Conservation (phyloP, 2,888 invertebrate species). For the Caenorhabditis uteleia region DNA sequence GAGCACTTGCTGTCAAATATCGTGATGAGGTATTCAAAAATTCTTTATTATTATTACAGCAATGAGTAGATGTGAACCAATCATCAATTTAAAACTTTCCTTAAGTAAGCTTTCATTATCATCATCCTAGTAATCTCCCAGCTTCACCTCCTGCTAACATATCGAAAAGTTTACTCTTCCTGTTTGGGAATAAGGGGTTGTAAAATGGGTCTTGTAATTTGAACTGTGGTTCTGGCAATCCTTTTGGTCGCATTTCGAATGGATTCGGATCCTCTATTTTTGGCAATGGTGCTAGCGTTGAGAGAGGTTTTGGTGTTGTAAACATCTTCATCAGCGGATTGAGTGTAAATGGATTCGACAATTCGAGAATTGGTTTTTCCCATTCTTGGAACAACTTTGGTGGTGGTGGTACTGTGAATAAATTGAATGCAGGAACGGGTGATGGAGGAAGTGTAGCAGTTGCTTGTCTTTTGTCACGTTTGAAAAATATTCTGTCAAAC, state of each 20-base stretch:
- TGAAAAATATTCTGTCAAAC: slow-evolving; percentile 42
- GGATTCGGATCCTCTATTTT: slow-evolving; percentile 14
- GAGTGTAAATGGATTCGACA: slow-evolving; percentile 57
- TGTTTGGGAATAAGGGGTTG: slow-evolving; percentile 57
- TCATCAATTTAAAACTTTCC: too few relatives aligned
- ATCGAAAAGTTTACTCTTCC: slow-evolving; percentile 58
- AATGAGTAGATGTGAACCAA: too few relatives aligned
- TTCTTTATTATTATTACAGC: background rate
- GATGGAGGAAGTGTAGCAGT: background rate
- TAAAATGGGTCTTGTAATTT: slow-evolving; percentile 62
- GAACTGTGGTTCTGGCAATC: slow-evolving; percentile 40
- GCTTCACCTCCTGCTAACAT: slow-evolving; percentile 54
- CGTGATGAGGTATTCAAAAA: slow-evolving; percentile 32
- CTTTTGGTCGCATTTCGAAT: slow-evolving; percentile 12
- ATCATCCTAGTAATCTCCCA: slow-evolving; percentile 42
- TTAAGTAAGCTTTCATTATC: too few relatives aligned
- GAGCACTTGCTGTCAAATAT: slow-evolving; percentile 36
- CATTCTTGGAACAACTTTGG: slow-evolving; percentile 39
- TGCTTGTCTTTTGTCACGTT: slow-evolving; percentile 34
- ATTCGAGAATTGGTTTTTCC: slow-evolving; percentile 41
- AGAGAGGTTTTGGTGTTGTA: slow-evolving; percentile 38
- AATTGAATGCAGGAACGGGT: slow-evolving; percentile 17
- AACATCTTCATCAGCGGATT: slow-evolving; percentile 60
- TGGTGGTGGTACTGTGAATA: slow-evolving; percentile 37
- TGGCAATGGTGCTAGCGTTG: slow-evolving; percentile 12